These are phyloP conservation scores for Smithornis capensis DNA, from an alignment of 2,113 vertebrate species.

Conservation along the genomic window DNA sequence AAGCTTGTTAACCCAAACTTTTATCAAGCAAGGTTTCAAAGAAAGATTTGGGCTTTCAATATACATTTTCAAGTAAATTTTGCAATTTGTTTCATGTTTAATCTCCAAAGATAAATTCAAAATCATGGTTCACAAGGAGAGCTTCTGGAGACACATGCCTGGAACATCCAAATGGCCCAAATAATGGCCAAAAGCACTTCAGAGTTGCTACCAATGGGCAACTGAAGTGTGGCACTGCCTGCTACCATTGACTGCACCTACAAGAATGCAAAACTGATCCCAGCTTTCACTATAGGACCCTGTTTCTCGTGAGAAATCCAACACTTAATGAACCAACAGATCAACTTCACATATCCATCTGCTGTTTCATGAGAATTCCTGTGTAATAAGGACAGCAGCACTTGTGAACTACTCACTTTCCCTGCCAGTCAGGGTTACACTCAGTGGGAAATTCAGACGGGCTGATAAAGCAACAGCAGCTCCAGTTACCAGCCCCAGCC, in stretches of 20 bases:
- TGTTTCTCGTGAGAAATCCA: neutral
- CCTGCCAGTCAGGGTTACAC: neutral
- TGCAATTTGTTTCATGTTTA: accelerated
- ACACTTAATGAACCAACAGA: neutral
- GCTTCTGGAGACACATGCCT: neutral
- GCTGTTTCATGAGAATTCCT: neutral
- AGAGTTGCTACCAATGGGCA: neutral
- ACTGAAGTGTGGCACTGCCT: neutral
- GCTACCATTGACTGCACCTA: neutral
- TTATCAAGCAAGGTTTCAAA: neutral
- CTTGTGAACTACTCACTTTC: neutral
- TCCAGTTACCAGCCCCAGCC: neutral
- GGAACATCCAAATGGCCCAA: neutral
- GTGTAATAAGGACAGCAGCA: neutral
- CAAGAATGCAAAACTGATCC: neutral
- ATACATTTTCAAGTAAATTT: accelerated
- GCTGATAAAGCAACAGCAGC: neutral
- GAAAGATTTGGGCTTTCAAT: neutral
- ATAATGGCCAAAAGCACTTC: neutral
- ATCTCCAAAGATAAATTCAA: neutral
- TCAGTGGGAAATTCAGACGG: neutral
- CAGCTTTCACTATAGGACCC: neutral
- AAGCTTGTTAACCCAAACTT: neutral
- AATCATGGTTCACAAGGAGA: neutral
- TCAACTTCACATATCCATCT: neutral